phyloP scores from a whole-genome alignment of 2,797 vertebrate genomes.

The Lacerta viridis region DNA sequence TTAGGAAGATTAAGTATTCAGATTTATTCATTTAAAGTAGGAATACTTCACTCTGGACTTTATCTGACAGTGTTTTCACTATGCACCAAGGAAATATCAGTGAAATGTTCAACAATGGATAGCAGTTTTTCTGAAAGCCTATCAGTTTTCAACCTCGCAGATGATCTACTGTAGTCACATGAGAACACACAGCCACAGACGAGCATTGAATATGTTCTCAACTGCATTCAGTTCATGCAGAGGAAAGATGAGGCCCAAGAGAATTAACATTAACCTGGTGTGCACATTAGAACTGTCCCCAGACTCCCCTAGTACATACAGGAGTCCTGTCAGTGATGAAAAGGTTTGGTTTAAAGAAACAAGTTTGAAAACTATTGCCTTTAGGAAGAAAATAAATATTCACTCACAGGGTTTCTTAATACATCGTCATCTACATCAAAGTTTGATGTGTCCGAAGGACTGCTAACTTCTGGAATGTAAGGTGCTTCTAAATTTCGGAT shows the following conservation, averaged over 20 bases:
- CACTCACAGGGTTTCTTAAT: slow-evolving; percentile 92
- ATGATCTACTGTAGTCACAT: not conserved
- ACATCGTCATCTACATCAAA: slow-evolving; percentile 97
- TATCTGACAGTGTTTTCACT: not conserved
- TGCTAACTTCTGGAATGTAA: slow-evolving; percentile 97
- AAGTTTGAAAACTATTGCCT: not conserved
- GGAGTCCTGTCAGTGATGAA: not conserved
- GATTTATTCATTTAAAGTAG: not conserved
- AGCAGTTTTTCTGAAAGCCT: not conserved
- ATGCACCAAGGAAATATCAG: too few relatives aligned
- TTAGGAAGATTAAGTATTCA: not conserved
- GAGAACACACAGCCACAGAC: not conserved
- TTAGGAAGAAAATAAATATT: slow-evolving; percentile 14
- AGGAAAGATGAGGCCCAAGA: not conserved
- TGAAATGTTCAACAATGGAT: not conserved
- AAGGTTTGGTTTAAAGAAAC: not conserved
- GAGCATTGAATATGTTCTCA: not conserved
- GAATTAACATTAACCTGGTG: not conserved
- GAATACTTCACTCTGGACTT: not conserved
- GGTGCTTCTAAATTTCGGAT: slow-evolving; percentile 92
- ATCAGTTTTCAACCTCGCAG: not conserved
- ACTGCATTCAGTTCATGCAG: not conserved
- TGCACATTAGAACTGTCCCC: not conserved
- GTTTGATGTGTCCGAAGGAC: slow-evolving; percentile 97
- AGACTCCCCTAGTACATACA: not conserved